Conservation (phyloP, 1,140 invertebrate genomes). For the Oedothorax gibbosus region DNA sequence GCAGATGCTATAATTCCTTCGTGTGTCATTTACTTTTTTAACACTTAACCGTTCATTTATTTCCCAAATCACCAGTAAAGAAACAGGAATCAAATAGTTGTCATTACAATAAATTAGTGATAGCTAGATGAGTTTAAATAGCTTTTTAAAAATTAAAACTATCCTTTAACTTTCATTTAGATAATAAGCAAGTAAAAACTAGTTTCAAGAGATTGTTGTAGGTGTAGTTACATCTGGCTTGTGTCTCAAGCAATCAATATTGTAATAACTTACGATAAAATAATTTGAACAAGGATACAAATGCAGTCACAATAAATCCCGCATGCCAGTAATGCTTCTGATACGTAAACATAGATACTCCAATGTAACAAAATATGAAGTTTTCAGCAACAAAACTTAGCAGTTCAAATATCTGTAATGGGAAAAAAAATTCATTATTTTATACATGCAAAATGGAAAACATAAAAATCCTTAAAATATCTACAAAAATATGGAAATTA, state of each 20-base stretch:
- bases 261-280: not conserved
- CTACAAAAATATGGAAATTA: not conserved
- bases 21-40: too few species aligned
- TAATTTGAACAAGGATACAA: constrained; percentile 76
- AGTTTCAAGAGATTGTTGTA: not conserved
- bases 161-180: not conserved
- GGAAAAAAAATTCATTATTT: not conserved
- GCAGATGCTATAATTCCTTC: too few species aligned
- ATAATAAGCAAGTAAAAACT: not conserved
- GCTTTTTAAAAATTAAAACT: too few species aligned
- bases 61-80: too few species aligned
- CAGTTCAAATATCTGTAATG: constrained; percentile 87
- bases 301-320: constrained; percentile 90
- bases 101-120: too few species aligned
- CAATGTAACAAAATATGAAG: constrained; percentile 99
- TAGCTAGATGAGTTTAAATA: too few species aligned
- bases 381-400: constrained; percentile 98
- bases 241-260: not conserved
- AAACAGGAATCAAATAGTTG: too few species aligned
- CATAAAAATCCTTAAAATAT: not conserved
- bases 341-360: constrained; percentile 98
- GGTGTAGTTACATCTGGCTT: too few species aligned
- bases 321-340: constrained; percentile 93
- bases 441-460: not conserved
- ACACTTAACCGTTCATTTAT: too few species aligned